Conservation (phyloP, 2,797 vertebrate genomes). For the Galagoides demidoff region DNA sequence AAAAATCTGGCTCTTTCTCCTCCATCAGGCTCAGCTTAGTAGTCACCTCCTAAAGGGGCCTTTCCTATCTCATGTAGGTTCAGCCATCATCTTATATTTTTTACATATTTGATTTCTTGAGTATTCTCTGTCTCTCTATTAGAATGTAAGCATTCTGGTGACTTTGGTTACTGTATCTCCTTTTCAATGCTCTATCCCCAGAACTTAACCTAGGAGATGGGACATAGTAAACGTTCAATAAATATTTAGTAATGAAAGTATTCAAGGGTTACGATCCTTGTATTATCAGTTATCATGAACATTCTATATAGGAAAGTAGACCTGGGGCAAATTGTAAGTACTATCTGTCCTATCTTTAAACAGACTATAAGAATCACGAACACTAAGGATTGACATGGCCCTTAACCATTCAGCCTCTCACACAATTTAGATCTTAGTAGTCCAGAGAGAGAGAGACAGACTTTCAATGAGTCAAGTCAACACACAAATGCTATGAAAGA, state of each 20-base stretch:
- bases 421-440: background rate
- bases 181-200: background rate
- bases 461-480: constrained; percentile 7
- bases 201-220: background rate
- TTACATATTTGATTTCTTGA: background rate
- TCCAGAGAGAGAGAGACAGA: background rate
- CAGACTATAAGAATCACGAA: background rate
- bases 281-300: background rate
- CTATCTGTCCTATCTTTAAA: constrained; percentile 2
- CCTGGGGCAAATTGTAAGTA: background rate
- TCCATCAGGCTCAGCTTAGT: background rate
- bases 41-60: background rate
- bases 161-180: background rate
- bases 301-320: background rate
- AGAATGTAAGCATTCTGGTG: background rate
- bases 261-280: background rate
- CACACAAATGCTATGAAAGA: background rate
- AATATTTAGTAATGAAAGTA: constrained; percentile 31
- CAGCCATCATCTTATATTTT: background rate
- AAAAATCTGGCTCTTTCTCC: background rate
- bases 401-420: background rate
- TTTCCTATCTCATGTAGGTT: background rate
- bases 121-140: background rate
- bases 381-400: background rate
- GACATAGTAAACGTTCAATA: constrained; percentile 13